Evolutionary conservation across 2,888 invertebrate genomes (phyloP).

Genomic region (Poecilobothrus nobilitatus): DNA sequence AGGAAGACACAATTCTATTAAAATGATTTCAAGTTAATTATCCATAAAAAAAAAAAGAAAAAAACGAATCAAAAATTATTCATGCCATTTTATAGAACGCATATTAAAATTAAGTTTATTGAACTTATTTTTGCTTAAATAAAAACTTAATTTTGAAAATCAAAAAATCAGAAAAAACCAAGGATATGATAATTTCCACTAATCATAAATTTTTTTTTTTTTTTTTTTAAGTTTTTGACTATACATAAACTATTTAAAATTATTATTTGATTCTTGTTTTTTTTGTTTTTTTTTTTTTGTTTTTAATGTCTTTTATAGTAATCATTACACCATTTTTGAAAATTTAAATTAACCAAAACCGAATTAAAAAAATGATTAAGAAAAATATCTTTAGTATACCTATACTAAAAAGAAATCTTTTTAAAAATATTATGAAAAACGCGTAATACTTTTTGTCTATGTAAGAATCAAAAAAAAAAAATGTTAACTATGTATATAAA

Average conservation of each 20-base stretch:
- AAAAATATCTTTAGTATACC: too few species aligned
- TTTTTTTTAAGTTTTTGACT: neutral
- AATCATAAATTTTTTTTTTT: too few species aligned
- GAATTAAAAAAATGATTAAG: neutral
- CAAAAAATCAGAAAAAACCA: neutral
- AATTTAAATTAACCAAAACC: slow-evolving; percentile 1
- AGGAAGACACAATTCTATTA: too few species aligned
- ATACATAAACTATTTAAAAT: neutral
- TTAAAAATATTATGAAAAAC: neutral
- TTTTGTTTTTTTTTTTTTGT: neutral
- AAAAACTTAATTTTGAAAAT: too few species aligned
- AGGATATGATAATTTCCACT: neutral
- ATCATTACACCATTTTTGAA: neutral
- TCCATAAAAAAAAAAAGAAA: too few species aligned
- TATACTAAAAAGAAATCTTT: too few species aligned
- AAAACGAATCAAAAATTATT: too few species aligned
- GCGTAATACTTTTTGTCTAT: neutral
- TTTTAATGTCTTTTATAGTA: neutral
- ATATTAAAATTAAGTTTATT: too few species aligned
- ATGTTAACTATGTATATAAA: neutral
- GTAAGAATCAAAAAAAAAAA: neutral
- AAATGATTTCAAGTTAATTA: too few species aligned
- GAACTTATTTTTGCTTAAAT: too few species aligned
- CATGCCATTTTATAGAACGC: too few species aligned
- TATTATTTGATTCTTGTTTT: too few species aligned